Evolutionary conservation across 2,888 invertebrate species (phyloP).

Genomic region (Arge pagana): DNA sequence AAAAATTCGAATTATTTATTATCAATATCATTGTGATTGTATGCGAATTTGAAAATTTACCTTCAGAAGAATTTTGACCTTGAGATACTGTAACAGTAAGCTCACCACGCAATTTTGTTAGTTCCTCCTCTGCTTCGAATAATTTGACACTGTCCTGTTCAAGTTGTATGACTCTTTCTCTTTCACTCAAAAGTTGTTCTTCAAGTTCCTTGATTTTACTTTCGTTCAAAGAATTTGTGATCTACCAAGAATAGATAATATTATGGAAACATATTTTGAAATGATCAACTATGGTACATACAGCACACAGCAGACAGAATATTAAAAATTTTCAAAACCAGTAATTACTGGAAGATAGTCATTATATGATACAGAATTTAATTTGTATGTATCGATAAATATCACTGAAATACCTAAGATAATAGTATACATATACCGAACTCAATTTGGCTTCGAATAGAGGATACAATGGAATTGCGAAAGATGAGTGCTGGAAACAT

Average conservation of each 20-base stretch:
- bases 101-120: conserved; percentile 65
- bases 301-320: conserved; percentile 5
- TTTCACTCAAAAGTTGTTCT: conserved; percentile 56
- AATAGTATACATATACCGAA: no score
- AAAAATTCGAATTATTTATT: neutral
- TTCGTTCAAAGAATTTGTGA: conserved; percentile 58
- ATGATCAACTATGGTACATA: conserved; percentile 3
- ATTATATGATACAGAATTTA: no score
- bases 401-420: no score
- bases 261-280: conserved; percentile 11
- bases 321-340: neutral
- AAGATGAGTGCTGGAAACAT: no score
- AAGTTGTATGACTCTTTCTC: conserved; percentile 57
- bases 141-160: conserved; percentile 63
- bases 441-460: no score
- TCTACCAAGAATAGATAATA: conserved; percentile 49
- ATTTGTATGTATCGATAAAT: no score
- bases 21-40: conserved; percentile 24
- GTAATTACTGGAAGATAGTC: no score
- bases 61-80: conserved; percentile 61
- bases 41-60: no score
- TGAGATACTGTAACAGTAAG: conserved; percentile 59
- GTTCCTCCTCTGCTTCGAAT: conserved; percentile 70
- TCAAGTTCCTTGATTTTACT: conserved; percentile 61
- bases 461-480: no score